Conservation (phyloP, 2,888 invertebrate genomes). For the Malthinus flaveolus region DNA sequence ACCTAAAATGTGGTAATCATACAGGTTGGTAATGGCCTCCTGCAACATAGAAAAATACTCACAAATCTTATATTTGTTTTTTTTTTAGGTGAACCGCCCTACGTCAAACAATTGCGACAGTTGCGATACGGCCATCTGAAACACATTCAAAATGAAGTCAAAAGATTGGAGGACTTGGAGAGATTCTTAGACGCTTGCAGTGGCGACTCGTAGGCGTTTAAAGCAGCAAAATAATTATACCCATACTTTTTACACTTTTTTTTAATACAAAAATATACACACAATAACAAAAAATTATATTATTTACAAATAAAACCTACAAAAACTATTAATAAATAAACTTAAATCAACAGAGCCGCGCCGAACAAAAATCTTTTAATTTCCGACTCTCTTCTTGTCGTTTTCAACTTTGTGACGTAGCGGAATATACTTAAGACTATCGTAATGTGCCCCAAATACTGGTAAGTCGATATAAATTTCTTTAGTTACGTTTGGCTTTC, state of each 20-base stretch:
- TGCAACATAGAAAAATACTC: not conserved
- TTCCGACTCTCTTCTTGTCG: conserved; percentile 7
- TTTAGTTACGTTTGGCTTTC: conserved; percentile 13
- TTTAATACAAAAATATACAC: conserved; percentile 19
- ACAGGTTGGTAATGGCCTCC: too few relatives aligned
- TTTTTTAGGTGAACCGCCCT: conserved; percentile 43
- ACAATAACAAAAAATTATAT: conserved; percentile 13
- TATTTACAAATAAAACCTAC: conserved; percentile 19
- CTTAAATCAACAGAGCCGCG: not conserved
- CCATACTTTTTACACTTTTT: conserved; percentile 2
- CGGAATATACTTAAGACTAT: conserved; percentile 50
- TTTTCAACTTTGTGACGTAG: conserved; percentile 31
- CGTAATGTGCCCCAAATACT: conserved; percentile 46
- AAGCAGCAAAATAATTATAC: not conserved
- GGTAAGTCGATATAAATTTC: conserved; percentile 47
- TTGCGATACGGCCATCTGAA: conserved; percentile 55
- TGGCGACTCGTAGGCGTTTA: not conserved
- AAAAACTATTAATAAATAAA: conserved; percentile 18
- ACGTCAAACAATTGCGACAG: conserved; percentile 53
- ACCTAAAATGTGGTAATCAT: too few relatives aligned
- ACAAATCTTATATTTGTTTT: not conserved
- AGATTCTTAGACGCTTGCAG: conserved; percentile 51
- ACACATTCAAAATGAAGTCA: conserved; percentile 55
- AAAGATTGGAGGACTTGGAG: conserved; percentile 53
- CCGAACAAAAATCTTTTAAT: not conserved